These are phyloP conservation scores for Pipistrellus nathusii DNA, from an alignment of 2,797 vertebrate genomes.

Conservation along the genomic window DNA sequence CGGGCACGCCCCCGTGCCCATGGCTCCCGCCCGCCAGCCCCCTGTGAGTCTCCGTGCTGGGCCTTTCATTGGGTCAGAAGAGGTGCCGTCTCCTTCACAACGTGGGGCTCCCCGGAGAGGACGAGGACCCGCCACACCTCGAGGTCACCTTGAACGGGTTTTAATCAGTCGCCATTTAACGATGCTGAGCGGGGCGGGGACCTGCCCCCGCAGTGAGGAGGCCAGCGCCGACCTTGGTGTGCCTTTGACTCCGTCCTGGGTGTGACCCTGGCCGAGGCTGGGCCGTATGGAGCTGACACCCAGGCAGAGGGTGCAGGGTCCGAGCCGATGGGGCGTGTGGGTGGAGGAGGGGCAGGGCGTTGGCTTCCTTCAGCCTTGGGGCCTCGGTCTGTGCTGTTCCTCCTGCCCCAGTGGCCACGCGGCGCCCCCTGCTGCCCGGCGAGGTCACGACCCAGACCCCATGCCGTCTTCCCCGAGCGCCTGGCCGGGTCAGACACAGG, in stretches of 20 bases:
- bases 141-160: neutral
- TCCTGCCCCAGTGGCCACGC: neutral
- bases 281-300: conserved; percentile 29
- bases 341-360: neutral
- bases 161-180: neutral
- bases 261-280: fast-evolving
- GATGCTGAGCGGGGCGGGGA: too few species aligned
- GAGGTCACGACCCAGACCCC: neutral
- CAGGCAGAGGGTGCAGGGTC: neutral
- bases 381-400: neutral
- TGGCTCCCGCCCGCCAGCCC: fast-evolving
- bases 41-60: too few species aligned
- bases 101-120: neutral
- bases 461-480: neutral
- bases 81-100: neutral
- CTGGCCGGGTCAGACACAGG: neutral
- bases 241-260: conserved; percentile 20
- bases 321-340: neutral
- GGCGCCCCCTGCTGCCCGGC: neutral
- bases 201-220: neutral
- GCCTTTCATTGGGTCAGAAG: neutral
- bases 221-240: conserved; percentile 58
- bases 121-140: too few species aligned
- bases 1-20: fast-evolving
- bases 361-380: neutral